phyloP scores from a whole-genome alignment of 1,140 invertebrate species.

The Bombus confusus region DNA sequence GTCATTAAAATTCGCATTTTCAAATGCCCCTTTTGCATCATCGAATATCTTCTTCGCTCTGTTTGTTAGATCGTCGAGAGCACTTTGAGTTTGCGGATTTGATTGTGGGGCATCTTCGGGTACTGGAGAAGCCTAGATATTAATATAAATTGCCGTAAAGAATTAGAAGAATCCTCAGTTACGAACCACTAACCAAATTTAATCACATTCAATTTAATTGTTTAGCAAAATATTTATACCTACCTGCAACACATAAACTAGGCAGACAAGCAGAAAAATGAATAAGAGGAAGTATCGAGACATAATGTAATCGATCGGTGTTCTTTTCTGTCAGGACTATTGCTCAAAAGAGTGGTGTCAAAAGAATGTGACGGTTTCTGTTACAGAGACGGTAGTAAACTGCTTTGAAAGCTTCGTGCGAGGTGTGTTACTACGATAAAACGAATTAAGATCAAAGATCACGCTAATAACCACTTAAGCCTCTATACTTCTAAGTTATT shows the following conservation, averaged over 20 bases:
- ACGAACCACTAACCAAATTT: background rate
- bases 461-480: constrained; percentile 33
- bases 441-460: constrained; percentile 52
- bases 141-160: background rate
- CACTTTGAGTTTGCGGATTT: background rate
- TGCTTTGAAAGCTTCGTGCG: constrained; percentile 13
- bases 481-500: constrained; percentile 1
- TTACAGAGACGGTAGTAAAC: constrained; percentile 5
- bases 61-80: background rate
- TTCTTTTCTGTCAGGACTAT: too few relatives aligned
- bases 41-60: background rate
- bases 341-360: background rate
- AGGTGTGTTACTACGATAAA: constrained; percentile 17
- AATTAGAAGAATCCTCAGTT: background rate
- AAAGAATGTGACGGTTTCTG: background rate
- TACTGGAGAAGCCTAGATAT: constrained; percentile 16
- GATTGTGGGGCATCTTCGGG: background rate
- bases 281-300: constrained; percentile 55
- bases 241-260: constrained; percentile 62
- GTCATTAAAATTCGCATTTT: background rate
- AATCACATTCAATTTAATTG: background rate
- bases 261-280: constrained; percentile 33
- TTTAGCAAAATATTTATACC: background rate
- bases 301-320: constrained; percentile 47
- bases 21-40: background rate